Evolutionary conservation across 2,888 invertebrate genomes (phyloP).

Genomic region (Sarcophaga carnaria): DNA sequence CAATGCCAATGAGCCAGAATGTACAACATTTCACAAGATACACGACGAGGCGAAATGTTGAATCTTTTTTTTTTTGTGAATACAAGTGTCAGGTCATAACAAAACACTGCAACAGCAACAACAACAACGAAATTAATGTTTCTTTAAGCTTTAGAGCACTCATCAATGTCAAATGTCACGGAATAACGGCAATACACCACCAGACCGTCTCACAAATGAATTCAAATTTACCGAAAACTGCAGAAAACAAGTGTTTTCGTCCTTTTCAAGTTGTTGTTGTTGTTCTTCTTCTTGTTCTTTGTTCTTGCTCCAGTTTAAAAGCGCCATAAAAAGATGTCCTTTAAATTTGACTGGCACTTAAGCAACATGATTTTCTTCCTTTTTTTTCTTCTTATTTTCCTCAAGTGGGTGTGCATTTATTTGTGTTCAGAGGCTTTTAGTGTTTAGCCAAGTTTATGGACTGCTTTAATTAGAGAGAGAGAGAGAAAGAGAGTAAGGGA

Average conservation of each 20-base stretch:
- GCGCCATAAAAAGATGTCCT: conserved; percentile 55
- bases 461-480: background rate
- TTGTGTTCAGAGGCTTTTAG: background rate
- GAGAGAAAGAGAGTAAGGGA: background rate
- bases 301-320: conserved; percentile 31
- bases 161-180: conserved; percentile 74
- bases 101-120: conserved; percentile 48
- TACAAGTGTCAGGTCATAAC: conserved; percentile 61
- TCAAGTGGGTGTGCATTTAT: too few relatives aligned
- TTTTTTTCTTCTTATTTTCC: too few relatives aligned
- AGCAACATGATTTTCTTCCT: conserved; percentile 9
- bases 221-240: conserved; percentile 59
- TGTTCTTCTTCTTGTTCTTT: background rate
- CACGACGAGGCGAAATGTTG: conserved; percentile 25
- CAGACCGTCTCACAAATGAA: conserved; percentile 70
- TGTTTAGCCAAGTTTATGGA: conserved; percentile 46
- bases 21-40: conserved; percentile 11
- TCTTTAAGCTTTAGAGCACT: conserved; percentile 65
- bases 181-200: conserved; percentile 71
- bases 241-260: conserved; percentile 62
- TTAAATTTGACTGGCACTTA: conserved; percentile 67
- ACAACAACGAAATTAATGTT: conserved; percentile 33
- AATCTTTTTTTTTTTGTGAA: conserved; percentile 55
- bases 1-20: conserved; percentile 71
- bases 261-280: background rate